These are phyloP conservation scores for Holothuria glaberrima DNA, from an alignment of 35 echinoderm and acorn worm genomes.

Conservation along the genomic window DNA sequence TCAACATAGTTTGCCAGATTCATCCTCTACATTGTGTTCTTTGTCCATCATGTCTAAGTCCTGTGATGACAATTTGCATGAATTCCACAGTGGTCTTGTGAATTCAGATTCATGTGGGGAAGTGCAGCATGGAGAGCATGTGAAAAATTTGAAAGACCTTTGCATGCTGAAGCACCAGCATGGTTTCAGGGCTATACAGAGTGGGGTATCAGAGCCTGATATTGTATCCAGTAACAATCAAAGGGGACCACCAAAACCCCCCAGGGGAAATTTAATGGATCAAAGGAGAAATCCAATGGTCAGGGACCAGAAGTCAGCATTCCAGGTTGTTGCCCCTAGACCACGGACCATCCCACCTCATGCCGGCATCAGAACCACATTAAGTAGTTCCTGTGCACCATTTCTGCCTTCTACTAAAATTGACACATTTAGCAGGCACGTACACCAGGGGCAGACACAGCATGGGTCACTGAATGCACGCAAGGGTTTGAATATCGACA, in stretches of 20 bases:
- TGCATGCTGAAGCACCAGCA: slow-evolving; percentile 28
- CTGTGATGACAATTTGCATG: slow-evolving; percentile 52
- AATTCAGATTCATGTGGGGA: background rate
- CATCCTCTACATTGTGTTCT: slow-evolving; percentile 38
- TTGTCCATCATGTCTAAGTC: slow-evolving; percentile 48
- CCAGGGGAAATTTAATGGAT: slow-evolving; percentile 8
- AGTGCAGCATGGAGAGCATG: background rate
- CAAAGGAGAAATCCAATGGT: background rate
- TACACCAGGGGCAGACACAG: background rate
- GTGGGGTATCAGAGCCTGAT: slow-evolving; percentile 52
- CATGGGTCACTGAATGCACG: too few relatives aligned
- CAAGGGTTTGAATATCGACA: too few relatives aligned
- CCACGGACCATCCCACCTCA: slow-evolving; percentile 29
- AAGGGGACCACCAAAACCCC: slow-evolving; percentile 42
- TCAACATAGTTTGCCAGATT: background rate
- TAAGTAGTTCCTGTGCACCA: background rate
- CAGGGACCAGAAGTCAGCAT: slow-evolving; percentile 31
- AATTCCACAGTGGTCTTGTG: background rate
- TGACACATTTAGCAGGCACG: background rate
- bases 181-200: slow-evolving; percentile 50
- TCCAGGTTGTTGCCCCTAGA: slow-evolving; percentile 37
- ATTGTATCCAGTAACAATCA: slow-evolving; percentile 30
- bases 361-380: background rate
- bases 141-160: slow-evolving; percentile 49
- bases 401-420: background rate